Conservation (phyloP, 2,888 invertebrate genomes). For the Diarsia dahlii region DNA sequence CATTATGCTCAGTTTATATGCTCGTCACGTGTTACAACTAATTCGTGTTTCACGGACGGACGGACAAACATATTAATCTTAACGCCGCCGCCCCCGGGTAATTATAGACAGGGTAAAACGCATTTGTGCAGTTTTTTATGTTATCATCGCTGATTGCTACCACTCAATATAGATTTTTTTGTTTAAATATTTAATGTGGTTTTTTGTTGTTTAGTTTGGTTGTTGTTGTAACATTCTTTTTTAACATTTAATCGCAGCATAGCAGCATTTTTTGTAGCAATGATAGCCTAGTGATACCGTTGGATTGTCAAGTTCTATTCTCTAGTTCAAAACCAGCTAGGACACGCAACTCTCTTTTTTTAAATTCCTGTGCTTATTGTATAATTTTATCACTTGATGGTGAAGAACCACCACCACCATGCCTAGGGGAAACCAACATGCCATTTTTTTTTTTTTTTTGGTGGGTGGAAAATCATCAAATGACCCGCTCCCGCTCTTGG, state of each 20-base stretch:
- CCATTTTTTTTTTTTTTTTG: too few species aligned
- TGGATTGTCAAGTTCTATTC: too few species aligned
- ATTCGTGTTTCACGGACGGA: slow-evolving; percentile 64
- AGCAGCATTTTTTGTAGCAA: too few species aligned
- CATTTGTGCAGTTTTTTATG: slow-evolving; percentile 52
- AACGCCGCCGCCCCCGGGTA: slow-evolving; percentile 56
- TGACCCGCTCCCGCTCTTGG: too few species aligned
- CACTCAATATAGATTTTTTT: slow-evolving; percentile 33
- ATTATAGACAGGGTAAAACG: slow-evolving; percentile 49
- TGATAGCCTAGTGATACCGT: too few species aligned
- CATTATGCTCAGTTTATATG: slow-evolving; percentile 43
- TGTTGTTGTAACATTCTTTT: neutral
- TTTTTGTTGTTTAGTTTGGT: slow-evolving; percentile 32
- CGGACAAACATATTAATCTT: slow-evolving; percentile 59
- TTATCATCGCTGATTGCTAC: slow-evolving; percentile 50
- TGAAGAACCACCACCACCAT: too few species aligned
- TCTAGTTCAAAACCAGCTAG: too few species aligned
- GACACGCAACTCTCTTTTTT: too few species aligned
- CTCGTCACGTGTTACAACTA: slow-evolving; percentile 60
- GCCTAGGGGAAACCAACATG: too few species aligned
- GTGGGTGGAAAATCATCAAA: too few species aligned
- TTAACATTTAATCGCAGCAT: neutral
- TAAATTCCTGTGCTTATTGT: too few species aligned
- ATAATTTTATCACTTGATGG: too few species aligned
- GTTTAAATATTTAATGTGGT: slow-evolving; percentile 8